Evolutionary conservation across 2,797 vertebrate genomes (phyloP), one percentile per base, ranked within the genome.

Genomic region (Enteromius argenteus): DNA sequence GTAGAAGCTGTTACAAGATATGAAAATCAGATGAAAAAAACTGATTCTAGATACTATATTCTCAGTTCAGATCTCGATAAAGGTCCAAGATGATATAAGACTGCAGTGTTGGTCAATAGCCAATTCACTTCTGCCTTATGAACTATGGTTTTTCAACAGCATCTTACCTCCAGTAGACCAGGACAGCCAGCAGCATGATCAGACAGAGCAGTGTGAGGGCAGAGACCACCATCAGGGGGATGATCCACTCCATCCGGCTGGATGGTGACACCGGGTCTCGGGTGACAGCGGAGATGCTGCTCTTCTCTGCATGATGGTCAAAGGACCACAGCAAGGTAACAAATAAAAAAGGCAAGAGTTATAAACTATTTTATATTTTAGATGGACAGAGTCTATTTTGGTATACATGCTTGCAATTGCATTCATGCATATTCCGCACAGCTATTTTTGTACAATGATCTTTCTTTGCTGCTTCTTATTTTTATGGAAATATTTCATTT

Each of bases 91-190:
- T 74, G 35, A 76, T 17, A 13, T 10, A 39, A 53, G 19, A 58
- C 21, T 14, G 23, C 17, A 2, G 30, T 37, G 49, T 21, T 23
- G 11, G 73, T 56, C 6, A 37, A 23, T 2, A 17, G 2, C 35
- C 8, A n/a, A 60, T 76, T 60, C 14, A 42, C 44, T 27, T 9
- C 2, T 11, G 8, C 13, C 42, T 49, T 49, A 32, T 30, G 49
- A 73, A 32, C 23, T 27, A 8, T 49, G 69, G 8, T 27, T 44
- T 30, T 73, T 75, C 27, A 68, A n/a, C 30, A 17, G 56, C 1
- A 2, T 84, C 96, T 96, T 92, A 99, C 98, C 98, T 98, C 98
- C 98, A 99, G 94, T 99, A 99, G 80, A 99, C 95, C 86, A 99
- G 96, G 88, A 99, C 97, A 84, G 96, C 96, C 79, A 99, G 95